These are phyloP conservation scores for Atta texana DNA, from an alignment of 1,140 invertebrate species.

Conservation along the genomic window DNA sequence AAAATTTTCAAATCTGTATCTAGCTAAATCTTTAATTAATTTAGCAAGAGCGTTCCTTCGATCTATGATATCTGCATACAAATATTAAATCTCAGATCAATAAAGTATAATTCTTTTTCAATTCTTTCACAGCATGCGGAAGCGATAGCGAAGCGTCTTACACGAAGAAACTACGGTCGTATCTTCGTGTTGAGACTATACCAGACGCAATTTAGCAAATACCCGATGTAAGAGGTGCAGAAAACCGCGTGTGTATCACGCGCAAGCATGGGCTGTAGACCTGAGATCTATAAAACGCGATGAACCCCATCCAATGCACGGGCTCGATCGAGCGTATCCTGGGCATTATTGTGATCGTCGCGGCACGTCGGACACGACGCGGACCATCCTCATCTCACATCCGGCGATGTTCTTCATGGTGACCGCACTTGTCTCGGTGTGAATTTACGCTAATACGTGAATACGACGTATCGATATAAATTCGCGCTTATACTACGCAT, in stretches of 20 bases:
- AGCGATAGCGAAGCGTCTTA: slow-evolving; percentile 45
- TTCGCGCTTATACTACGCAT: background rate
- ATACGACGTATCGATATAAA: slow-evolving; percentile 6
- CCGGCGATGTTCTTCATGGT: background rate
- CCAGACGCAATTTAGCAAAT: slow-evolving; percentile 75
- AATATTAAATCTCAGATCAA: background rate
- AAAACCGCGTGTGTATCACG: slow-evolving; percentile 51
- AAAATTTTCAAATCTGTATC: too few relatives aligned
- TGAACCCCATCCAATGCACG: slow-evolving; percentile 69
- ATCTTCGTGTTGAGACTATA: slow-evolving; percentile 31
- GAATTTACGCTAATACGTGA: slow-evolving; percentile 15
- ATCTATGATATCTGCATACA: too few relatives aligned
- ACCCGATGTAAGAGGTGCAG: slow-evolving; percentile 43
- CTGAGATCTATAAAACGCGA: slow-evolving; percentile 69
- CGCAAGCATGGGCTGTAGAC: slow-evolving; percentile 39
- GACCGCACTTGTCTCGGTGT: slow-evolving; percentile 26
- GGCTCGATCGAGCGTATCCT: slow-evolving; percentile 75
- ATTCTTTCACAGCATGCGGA: slow-evolving; percentile 13
- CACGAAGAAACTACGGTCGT: slow-evolving; percentile 13
- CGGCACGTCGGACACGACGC: slow-evolving; percentile 67
- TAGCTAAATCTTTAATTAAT: too few relatives aligned
- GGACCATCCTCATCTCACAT: background rate
- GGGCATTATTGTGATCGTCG: slow-evolving; percentile 75
- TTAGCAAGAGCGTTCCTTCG: too few relatives aligned
- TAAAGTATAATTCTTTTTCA: background rate